Conservation (phyloP, 2,113 vertebrate species). For the Orycteropus afer region DNA sequence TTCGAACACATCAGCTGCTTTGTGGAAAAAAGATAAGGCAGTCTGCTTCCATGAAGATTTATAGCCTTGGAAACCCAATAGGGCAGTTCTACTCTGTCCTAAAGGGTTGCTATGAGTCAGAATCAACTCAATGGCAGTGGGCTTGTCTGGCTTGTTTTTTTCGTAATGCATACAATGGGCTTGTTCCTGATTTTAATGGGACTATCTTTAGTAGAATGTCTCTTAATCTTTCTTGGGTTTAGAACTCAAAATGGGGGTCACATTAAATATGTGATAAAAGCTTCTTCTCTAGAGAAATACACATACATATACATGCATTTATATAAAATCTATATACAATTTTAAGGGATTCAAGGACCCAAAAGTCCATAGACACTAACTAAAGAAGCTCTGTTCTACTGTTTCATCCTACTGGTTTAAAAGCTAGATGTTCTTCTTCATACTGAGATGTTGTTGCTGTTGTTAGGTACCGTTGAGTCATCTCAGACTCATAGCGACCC, state of each 20-base stretch:
- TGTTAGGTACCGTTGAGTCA: no score
- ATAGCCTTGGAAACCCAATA: no score
- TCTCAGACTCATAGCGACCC: no score
- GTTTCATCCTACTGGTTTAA: neutral
- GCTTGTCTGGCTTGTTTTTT: no score
- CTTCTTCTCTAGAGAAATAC: conserved; percentile 15
- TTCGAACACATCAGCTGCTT: no score
- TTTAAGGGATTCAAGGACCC: neutral
- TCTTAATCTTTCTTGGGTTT: neutral
- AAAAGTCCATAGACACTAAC: neutral
- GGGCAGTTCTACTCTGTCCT: no score
- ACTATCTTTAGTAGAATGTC: neutral
- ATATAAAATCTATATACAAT: neutral
- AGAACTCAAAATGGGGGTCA: neutral
- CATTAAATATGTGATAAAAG: conserved; percentile 13
- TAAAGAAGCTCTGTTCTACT: neutral
- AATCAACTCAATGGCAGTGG: no score
- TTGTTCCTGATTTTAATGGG: conserved; percentile 13
- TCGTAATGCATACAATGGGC: no score
- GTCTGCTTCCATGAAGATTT: no score
- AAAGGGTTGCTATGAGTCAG: no score
- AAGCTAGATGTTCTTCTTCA: neutral
- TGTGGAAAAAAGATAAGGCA: no score
- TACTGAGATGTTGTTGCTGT: no score
- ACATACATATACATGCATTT: neutral